Percentiles rank a stretch among this genome's conserved stretches.
phyloP scores from a whole-genome alignment of 2,888 invertebrate genomes.

The Dexiosoma caninum region DNA sequence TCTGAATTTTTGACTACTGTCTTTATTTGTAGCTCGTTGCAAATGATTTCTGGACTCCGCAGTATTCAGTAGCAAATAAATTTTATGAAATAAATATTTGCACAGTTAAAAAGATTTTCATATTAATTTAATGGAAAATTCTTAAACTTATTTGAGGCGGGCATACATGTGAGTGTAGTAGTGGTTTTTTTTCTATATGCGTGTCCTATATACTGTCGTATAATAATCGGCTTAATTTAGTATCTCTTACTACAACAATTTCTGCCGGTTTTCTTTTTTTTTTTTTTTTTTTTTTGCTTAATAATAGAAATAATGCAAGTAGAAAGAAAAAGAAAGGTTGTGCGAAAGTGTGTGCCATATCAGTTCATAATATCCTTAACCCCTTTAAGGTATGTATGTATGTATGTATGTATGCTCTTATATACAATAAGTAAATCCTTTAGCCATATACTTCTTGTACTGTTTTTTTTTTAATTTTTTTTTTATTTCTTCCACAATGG shows the following conservation, averaged over 20 bases:
- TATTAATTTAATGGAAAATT: too few species aligned
- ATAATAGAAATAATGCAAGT: background rate
- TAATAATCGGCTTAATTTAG: constrained; percentile 48
- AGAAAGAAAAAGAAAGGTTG: background rate
- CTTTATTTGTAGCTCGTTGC: too few species aligned
- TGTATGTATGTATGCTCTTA: too few species aligned
- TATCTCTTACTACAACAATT: constrained; percentile 2
- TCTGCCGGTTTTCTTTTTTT: too few species aligned
- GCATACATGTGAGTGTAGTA: background rate
- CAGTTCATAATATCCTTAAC: background rate
- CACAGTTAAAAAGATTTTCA: too few species aligned
- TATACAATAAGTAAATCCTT: constrained; percentile 17
- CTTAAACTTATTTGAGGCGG: too few species aligned
- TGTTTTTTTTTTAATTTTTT: background rate
- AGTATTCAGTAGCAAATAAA: too few species aligned
- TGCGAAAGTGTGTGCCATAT: background rate
- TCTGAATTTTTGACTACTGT: too few species aligned
- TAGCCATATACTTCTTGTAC: background rate
- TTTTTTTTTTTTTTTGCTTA: too few species aligned
- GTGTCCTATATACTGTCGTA: background rate
- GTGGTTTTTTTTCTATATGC: background rate
- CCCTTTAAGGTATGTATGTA: constrained; percentile 14
- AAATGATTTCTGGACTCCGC: too few species aligned
- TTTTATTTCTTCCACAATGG: background rate
- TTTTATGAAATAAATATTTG: too few species aligned